Evolutionary conservation across 2,113 vertebrate genomes (phyloP).

Genomic region (Stercorarius parasiticus): DNA sequence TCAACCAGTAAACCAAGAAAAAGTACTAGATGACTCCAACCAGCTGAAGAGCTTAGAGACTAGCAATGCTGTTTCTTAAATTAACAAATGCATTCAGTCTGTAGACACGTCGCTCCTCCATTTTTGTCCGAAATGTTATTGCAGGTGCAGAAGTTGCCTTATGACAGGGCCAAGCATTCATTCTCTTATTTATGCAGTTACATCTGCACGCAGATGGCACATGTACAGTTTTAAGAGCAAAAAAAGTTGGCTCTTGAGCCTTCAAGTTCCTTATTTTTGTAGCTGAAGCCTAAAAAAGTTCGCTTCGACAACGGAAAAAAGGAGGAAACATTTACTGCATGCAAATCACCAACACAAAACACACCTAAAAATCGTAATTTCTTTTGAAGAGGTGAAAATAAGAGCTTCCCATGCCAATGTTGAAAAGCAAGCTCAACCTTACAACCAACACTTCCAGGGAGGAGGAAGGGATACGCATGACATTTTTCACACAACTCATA

Average conservation of each 20-base stretch:
- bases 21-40: not conserved
- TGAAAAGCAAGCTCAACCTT: not conserved
- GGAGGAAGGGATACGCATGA: not conserved
- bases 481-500: not conserved
- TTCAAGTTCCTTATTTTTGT: not conserved
- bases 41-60: not conserved
- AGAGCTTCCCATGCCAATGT: not conserved
- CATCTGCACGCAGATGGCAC: not conserved
- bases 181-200: not conserved
- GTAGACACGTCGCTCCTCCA: not conserved
- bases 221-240: accelerated
- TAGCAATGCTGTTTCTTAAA: not conserved
- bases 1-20: not conserved
- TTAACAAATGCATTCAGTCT: not conserved
- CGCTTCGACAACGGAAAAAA: not conserved
- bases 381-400: not conserved
- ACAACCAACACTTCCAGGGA: not conserved
- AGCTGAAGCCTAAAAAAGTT: not conserved
- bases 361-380: not conserved
- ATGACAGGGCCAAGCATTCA: not conserved
- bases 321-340: not conserved
- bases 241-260: not conserved
- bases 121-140: not conserved
- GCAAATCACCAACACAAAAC: not conserved
- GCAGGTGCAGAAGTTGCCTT: constrained; percentile 20